Evolutionary conservation across 2,113 vertebrate species (phyloP), one percentile per base, ranked within the genome.

Genomic region (Perccottus glenii): DNA sequence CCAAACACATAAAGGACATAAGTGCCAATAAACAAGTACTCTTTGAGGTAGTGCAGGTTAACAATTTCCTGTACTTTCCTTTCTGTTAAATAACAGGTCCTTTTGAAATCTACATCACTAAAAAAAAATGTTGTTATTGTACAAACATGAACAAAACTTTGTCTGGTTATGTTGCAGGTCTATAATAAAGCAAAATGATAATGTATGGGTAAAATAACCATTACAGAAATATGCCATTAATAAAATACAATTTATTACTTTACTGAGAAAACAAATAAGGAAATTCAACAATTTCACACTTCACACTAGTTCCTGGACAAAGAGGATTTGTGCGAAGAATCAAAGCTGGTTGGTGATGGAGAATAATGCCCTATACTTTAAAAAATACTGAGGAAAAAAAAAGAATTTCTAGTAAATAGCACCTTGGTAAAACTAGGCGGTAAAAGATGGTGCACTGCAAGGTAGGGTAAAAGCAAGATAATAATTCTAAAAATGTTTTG

Each of bases 1-100:
- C 52, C 7, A 10, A 49, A 47, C 46, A 38, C 27, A 15, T 38
- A 73, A 80, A 73, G 7, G 53, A 80, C 55, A 67, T 40, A 5
- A 55, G 9, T 8, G 44, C 12, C 60, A 60, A 9, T 1, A 35
- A 75, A 76, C 44, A 16, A 44, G 66, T 58, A 65, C 50, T 73
- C 32, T 78, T 70, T 83, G 86, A 87, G 81, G 83, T 85, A 84
- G 88, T 52, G 74, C 70, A 58, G 48, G 59, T 75, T 59, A 19
- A 64, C 45, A 36, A 33, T 45, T 9, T 75, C 53, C 62, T 64
- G 49, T 45, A 63, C 47, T 42, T 73, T 70, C 46, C 32, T 64
- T 49, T 35, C 32, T 52, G 42, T 42, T 49, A 11, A 38, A 57
- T 32, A 58, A 32, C 58, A 38, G 35, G 38, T 32, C 47, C 11